These are phyloP conservation scores for Drosophila kanapiae DNA, from an alignment of 1,140 invertebrate species.

Conservation along the genomic window DNA sequence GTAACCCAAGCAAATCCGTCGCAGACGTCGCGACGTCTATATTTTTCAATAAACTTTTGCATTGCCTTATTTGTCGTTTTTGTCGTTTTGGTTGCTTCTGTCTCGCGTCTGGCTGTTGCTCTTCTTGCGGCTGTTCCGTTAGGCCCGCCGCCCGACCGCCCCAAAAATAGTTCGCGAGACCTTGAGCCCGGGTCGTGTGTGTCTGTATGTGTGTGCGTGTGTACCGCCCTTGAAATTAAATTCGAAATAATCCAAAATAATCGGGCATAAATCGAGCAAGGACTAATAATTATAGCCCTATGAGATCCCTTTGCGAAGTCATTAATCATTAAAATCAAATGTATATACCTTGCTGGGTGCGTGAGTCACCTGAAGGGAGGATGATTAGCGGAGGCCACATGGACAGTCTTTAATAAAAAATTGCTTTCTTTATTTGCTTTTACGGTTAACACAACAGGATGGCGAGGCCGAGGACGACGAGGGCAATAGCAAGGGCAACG, in stretches of 20 bases:
- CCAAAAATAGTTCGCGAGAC: slow-evolving; percentile 75
- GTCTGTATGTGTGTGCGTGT: not conserved
- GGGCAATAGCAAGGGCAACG: slow-evolving; percentile 65
- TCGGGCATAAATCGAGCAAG: slow-evolving; percentile 41
- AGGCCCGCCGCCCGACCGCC: slow-evolving; percentile 52
- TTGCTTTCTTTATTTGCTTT: not conserved
- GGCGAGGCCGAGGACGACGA: slow-evolving; percentile 83
- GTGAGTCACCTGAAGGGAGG: slow-evolving; percentile 31
- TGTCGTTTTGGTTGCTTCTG: slow-evolving; percentile 63
- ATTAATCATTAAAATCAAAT: slow-evolving; percentile 53
- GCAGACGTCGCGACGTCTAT: slow-evolving; percentile 75
- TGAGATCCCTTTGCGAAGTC: slow-evolving; percentile 29
- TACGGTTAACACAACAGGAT: slow-evolving; percentile 56
- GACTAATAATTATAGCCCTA: not conserved
- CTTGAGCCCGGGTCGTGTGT: slow-evolving; percentile 39
- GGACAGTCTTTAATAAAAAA: not conserved
- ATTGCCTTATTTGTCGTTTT: slow-evolving; percentile 81
- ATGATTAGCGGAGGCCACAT: not conserved
- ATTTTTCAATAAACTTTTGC: slow-evolving; percentile 79
- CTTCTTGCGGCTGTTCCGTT: slow-evolving; percentile 42
- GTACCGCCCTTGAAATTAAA: slow-evolving; percentile 65
- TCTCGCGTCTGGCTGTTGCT: slow-evolving; percentile 27
- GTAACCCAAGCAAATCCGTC: slow-evolving; percentile 78
- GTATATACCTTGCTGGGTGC: slow-evolving; percentile 40
- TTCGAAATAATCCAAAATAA: slow-evolving; percentile 51